Evolutionary conservation across 1,140 invertebrate species (phyloP).

Genomic region (Orchestia grillus): DNA sequence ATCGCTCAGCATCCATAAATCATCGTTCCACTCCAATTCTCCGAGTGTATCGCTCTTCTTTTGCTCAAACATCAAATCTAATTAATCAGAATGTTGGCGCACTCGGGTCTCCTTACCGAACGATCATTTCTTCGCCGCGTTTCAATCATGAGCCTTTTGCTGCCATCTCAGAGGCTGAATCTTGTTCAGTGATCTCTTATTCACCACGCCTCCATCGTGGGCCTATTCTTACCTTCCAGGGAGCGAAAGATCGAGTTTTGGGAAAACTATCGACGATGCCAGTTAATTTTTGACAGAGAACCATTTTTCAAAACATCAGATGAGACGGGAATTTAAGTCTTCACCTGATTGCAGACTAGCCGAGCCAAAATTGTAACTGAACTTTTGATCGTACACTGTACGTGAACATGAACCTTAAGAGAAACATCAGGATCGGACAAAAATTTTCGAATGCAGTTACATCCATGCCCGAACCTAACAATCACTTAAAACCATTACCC

Average conservation of each 20-base stretch:
- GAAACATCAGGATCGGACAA: not conserved
- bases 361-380: not conserved
- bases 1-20: conserved; percentile 55
- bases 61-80: conserved; percentile 55
- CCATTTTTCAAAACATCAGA: not conserved
- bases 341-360: not conserved
- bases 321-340: not conserved
- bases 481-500: not conserved
- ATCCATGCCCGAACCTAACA: not conserved
- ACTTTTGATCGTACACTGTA: not conserved
- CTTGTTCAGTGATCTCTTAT: not conserved
- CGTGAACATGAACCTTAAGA: not conserved
- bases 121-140: conserved; percentile 4
- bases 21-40: conserved; percentile 55
- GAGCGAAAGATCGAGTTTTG: not conserved
- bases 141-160: not conserved
- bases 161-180: not conserved
- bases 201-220: not conserved
- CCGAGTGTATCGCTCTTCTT: conserved; percentile 56
- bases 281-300: not conserved
- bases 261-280: not conserved
- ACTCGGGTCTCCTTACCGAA: conserved; percentile 7
- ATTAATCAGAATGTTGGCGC: conserved; percentile 55
- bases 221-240: not conserved
- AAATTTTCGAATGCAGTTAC: not conserved